These are phyloP conservation scores for Drosophila kohkoa DNA, from an alignment of 1,140 invertebrate species.

Conservation along the genomic window DNA sequence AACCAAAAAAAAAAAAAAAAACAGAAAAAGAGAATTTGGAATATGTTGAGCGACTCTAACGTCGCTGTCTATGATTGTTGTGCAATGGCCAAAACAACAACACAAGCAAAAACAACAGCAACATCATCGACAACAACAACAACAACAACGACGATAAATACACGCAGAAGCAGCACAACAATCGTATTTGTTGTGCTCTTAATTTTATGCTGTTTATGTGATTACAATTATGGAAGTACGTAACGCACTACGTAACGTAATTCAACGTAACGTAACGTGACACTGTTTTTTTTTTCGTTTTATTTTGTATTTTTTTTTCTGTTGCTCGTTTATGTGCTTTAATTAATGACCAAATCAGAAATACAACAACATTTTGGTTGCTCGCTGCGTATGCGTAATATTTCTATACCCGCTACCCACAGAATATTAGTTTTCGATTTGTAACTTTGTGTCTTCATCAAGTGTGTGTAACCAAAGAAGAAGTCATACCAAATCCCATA, in stretches of 20 bases:
- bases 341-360: conserved; percentile 30
- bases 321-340: conserved; percentile 27
- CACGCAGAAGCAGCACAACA: conserved; percentile 66
- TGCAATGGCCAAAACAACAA: conserved; percentile 65
- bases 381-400: conserved; percentile 51
- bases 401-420: neutral
- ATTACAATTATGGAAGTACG: conserved; percentile 80
- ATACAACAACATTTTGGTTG: neutral
- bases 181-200: conserved; percentile 67
- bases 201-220: conserved; percentile 77
- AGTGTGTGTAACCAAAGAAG: too few species aligned
- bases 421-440: too few species aligned
- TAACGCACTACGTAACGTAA: conserved; percentile 31
- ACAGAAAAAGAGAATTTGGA: neutral
- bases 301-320: conserved; percentile 15
- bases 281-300: neutral
- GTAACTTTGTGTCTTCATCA: too few species aligned
- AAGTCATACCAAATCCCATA: too few species aligned
- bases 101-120: conserved; percentile 25
- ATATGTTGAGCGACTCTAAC: conserved; percentile 27
- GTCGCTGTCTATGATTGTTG: conserved; percentile 62
- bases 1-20: neutral
- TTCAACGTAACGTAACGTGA: conserved; percentile 8
- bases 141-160: conserved; percentile 52
- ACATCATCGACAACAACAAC: conserved; percentile 23